Evolutionary conservation across 2,113 vertebrate genomes (phyloP), one percentile per base, ranked within the genome.

Genomic region (Datnioides undecimradiatus): DNA sequence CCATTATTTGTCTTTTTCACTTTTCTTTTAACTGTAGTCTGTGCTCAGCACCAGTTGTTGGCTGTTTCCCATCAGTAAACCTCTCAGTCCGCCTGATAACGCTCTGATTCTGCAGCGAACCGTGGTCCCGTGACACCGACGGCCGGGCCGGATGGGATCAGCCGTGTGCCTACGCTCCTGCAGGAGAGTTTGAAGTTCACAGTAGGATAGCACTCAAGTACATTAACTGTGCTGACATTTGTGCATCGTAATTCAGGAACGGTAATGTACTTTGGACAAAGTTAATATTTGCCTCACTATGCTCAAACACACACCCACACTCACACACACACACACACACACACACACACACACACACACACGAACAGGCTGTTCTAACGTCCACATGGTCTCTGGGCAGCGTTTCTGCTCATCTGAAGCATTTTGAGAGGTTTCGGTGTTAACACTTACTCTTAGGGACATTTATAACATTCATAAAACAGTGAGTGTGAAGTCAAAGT

Each of bases 201-300:
- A 31, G n/a, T 0, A 17, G 68, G 34, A 23, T 8, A 14, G 0
- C 4, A 8, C 52, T 62, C 14, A 72, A 36, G 73, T 52, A 79
- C 87, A 66, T 48, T 33, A 75, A 76, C 70, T 70, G 45, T 68
- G 71, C 58, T 82, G 74, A 60, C 45, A 58, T 64, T 63, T 60
- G 73, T 49, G 60, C 52, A 31, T 65, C n/a, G 36, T 70, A 71
- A 71, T 65, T 58, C 49, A 62, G 57, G 41, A 78, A 43, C 55
- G 31, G 46, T 63, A 29, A 80, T 74, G 86, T 36, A 91, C 90
- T 90, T 88, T 90, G 88, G 65, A 85, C 90, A 66, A 77, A 82
- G 83, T 88, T 87, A 90, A 89, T 89, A 79, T 90, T 90, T 91
- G 75, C 65, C 33, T 48, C 69, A 80, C 79, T 38, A 72, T 73